Evolutionary conservation across 2,113 vertebrate species (phyloP).

Genomic region (Platycercus adscitus): DNA sequence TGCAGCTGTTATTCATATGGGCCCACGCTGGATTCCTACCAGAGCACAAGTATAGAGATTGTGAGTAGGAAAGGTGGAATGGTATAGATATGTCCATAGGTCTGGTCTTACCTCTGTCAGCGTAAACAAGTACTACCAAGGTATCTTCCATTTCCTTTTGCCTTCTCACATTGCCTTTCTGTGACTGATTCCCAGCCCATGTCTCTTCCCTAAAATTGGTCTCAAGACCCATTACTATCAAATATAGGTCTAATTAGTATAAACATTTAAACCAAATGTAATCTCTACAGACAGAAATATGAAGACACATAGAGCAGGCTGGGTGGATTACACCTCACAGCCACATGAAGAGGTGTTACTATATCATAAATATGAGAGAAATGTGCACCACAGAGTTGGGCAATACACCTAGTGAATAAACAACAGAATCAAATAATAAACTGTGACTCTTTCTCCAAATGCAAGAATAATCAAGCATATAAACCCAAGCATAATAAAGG

Average conservation of each 20-base stretch:
- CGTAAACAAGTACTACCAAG: not conserved
- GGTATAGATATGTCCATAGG: not conserved
- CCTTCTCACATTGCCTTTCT: not conserved
- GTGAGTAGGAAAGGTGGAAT: not conserved
- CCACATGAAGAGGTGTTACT: not conserved
- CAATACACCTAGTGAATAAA: not conserved
- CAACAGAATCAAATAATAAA: constrained; percentile 18
- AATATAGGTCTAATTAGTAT: not conserved
- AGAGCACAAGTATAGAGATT: not conserved
- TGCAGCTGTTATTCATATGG: not conserved
- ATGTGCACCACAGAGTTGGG: not conserved
- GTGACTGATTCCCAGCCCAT: not conserved
- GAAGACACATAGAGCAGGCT: not conserved
- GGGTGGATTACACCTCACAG: not conserved
- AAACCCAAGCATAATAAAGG: not conserved
- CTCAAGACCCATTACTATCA: not conserved
- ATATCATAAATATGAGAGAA: not conserved
- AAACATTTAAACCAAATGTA: not conserved
- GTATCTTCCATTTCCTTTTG: not conserved
- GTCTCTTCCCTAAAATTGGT: not conserved
- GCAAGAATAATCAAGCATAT: not conserved
- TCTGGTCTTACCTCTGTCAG: not conserved
- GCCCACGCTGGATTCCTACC: not conserved
- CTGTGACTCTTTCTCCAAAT: not conserved
- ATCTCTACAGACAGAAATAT: not conserved